Evolutionary conservation across 2,888 invertebrate genomes (phyloP).

Genomic region (Tinea pellionella): DNA sequence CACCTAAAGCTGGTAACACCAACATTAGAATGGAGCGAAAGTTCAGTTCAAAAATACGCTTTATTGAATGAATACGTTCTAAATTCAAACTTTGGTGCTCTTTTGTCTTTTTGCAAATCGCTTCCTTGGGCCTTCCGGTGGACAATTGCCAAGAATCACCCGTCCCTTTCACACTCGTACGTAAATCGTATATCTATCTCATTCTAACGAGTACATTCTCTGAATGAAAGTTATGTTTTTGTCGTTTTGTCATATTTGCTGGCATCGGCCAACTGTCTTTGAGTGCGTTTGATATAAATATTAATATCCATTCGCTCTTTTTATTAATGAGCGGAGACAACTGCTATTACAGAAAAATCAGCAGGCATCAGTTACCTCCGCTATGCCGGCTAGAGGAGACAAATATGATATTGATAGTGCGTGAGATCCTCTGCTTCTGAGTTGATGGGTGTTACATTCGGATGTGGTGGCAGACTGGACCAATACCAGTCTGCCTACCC

Average conservation of each 20-base stretch:
- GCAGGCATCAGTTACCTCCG: too few species aligned
- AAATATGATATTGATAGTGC: too few species aligned
- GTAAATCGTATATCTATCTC: neutral
- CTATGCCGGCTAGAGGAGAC: too few species aligned
- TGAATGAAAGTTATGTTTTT: conserved; percentile 11
- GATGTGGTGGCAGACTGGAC: too few species aligned
- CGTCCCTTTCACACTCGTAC: neutral
- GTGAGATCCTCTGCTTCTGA: too few species aligned
- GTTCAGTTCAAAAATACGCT: neutral
- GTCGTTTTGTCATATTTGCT: conserved; percentile 12
- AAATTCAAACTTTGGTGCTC: neutral
- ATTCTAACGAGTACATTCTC: neutral
- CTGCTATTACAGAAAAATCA: too few species aligned
- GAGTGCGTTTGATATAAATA: neutral
- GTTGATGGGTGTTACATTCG: too few species aligned
- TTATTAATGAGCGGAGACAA: too few species aligned
- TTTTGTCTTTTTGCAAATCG: conserved; percentile 12
- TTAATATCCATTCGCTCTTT: neutral
- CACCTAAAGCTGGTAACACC: too few species aligned
- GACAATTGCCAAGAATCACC: conserved; percentile 10
- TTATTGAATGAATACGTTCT: conserved; percentile 12
- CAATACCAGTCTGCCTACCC: too few species aligned
- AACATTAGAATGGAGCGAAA: too few species aligned
- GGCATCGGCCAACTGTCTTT: conserved; percentile 5
- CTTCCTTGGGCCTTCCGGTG: conserved; percentile 13